Percentiles rank a stretch among this genome's conserved stretches.
Conservation (phyloP, 2,113 vertebrate genomes). For the Cynocephalus volans region DNA sequence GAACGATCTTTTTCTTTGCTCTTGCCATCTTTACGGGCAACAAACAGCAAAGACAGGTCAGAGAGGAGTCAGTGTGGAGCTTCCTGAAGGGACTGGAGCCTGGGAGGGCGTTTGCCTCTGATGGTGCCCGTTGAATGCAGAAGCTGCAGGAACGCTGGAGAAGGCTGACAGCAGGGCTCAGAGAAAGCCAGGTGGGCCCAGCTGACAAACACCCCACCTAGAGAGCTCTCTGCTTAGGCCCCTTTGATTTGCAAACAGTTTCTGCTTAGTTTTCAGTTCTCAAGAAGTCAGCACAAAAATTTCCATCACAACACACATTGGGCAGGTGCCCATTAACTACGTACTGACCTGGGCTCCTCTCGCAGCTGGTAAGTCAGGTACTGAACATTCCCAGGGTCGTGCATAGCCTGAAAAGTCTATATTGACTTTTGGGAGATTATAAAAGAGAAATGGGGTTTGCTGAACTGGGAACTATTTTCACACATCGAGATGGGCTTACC, state of each 20-base stretch:
- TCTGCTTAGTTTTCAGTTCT: slow-evolving; percentile 79
- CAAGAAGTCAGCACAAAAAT: slow-evolving; percentile 61
- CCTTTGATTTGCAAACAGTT: slow-evolving; percentile 81
- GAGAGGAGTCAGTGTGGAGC: background rate
- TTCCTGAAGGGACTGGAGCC: slow-evolving; percentile 54
- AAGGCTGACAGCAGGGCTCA: slow-evolving; percentile 79
- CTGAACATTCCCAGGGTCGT: slow-evolving; percentile 15
- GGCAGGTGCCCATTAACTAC: slow-evolving; percentile 87
- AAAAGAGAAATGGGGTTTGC: slow-evolving; percentile 59
- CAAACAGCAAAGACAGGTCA: background rate
- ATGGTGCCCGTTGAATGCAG: slow-evolving; percentile 74
- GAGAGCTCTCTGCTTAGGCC: slow-evolving; percentile 70
- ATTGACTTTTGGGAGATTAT: slow-evolving; percentile 75
- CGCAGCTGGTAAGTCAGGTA: slow-evolving; percentile 63
- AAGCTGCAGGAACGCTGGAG: slow-evolving; percentile 62
- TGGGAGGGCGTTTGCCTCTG: slow-evolving; percentile 75
- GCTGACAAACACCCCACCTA: slow-evolving; percentile 66
- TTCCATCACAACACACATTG: slow-evolving; percentile 66
- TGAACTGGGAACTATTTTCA: slow-evolving; percentile 39
- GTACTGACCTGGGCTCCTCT: slow-evolving; percentile 75
- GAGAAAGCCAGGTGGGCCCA: slow-evolving; percentile 62
- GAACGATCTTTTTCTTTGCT: background rate
- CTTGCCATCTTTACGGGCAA: background rate
- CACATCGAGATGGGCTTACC: background rate
- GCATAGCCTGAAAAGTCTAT: slow-evolving; percentile 60